phyloP scores from a whole-genome alignment of 2,888 invertebrate genomes.

The Pinctada fucata region DNA sequence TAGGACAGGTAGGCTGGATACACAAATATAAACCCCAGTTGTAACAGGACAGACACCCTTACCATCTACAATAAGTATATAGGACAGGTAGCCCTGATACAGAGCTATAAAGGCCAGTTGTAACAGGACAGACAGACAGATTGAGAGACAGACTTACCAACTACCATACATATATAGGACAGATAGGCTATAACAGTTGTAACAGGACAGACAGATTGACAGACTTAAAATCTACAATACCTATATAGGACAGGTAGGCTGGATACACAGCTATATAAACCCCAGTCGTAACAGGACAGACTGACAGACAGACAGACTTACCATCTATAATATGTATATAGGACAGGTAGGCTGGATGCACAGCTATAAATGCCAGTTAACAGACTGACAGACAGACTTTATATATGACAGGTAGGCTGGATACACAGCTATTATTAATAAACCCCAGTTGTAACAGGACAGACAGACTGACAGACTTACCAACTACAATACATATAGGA shows the following conservation, averaged over 20 bases:
- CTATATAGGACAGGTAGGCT: too few relatives aligned
- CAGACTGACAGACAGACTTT: neutral
- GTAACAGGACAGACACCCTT: neutral
- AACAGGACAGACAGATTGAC: too few relatives aligned
- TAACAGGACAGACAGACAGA: neutral
- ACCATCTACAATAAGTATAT: slow-evolving; percentile 62
- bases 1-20: too few relatives aligned
- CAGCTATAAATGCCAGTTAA: slow-evolving; percentile 63
- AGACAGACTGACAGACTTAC: too few relatives aligned
- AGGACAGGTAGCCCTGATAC: slow-evolving; percentile 63
- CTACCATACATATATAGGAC: slow-evolving; percentile 60
- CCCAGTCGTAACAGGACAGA: too few relatives aligned
- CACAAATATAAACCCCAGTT: neutral
- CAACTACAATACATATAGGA: slow-evolving; percentile 44
- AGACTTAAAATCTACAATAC: too few relatives aligned
- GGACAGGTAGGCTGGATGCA: slow-evolving; percentile 63
- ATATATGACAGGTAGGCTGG: slow-evolving; percentile 64
- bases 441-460: too few relatives aligned
- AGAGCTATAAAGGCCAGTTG: slow-evolving; percentile 63
- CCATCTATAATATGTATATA: slow-evolving; percentile 62
- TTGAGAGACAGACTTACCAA: slow-evolving; percentile 50
- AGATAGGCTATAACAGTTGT: slow-evolving; percentile 56
- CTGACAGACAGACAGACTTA: slow-evolving; percentile 35
- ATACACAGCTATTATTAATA: slow-evolving; percentile 55
- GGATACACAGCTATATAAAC: neutral